Percentiles rank a stretch among this genome's conserved stretches.
phyloP scores from a whole-genome alignment of 2,113 vertebrate genomes.

The Orthonyx spaldingii region DNA sequence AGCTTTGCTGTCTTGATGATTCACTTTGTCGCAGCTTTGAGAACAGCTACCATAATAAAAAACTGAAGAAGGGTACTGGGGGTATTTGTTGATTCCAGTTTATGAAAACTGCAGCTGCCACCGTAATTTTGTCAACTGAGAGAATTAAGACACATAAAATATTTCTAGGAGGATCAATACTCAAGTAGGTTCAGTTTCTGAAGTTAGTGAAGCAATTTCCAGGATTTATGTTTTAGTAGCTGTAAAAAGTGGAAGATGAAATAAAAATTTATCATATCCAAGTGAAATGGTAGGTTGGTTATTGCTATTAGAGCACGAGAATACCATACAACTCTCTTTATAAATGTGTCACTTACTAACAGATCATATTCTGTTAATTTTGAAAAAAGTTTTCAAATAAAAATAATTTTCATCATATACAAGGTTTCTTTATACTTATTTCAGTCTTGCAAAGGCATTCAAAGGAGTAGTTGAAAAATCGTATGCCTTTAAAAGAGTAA shows the following conservation, averaged over 20 bases:
- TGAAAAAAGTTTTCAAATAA: background rate
- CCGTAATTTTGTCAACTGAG: background rate
- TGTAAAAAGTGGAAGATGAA: background rate
- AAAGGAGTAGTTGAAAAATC: background rate
- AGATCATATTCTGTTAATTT: background rate
- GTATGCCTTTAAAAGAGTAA: background rate
- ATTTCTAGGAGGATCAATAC: background rate
- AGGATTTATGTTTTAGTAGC: background rate
- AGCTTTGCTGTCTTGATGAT: background rate
- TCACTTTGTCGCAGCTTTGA: background rate
- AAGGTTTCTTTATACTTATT: background rate
- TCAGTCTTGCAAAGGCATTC: background rate
- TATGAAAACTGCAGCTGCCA: background rate
- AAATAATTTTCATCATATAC: background rate
- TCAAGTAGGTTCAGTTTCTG: background rate
- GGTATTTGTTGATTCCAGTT: background rate
- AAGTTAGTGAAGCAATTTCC: background rate
- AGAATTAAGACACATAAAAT: background rate
- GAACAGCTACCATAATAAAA: background rate
- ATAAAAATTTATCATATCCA: background rate
- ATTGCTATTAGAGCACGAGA: background rate
- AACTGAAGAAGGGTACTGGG: background rate
- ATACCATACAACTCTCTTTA: background rate
- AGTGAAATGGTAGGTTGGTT: background rate
- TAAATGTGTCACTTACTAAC: background rate